Percentiles rank a stretch among this genome's conserved stretches.
These are phyloP conservation scores for Sternotherus odoratus DNA, from an alignment of 2,797 vertebrate species.

Conservation along the genomic window DNA sequence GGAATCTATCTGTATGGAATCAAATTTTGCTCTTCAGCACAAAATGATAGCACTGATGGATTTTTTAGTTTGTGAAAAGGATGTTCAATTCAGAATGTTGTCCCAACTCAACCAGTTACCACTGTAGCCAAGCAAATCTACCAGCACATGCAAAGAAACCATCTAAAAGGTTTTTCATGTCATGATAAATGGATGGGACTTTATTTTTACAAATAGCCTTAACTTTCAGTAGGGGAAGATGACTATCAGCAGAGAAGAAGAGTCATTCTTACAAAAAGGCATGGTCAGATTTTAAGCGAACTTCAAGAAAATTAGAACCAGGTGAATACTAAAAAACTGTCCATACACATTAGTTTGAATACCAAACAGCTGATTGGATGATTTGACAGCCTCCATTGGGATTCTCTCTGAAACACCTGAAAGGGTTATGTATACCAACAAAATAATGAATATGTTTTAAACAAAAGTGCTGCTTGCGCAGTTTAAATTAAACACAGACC, in stretches of 20 bases:
- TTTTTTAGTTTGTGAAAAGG: background rate
- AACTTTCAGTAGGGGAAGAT: background rate
- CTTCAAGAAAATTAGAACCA: background rate
- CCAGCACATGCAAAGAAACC: fast-evolving
- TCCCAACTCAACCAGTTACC: background rate
- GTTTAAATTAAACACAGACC: background rate
- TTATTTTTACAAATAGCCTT: background rate
- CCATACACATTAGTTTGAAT: background rate
- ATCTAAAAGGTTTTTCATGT: background rate
- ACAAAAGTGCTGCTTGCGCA: background rate
- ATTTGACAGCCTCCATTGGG: background rate
- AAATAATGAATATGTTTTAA: background rate
- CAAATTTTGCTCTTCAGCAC: background rate
- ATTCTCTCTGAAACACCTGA: background rate
- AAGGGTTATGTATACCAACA: background rate
- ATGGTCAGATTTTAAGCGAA: background rate
- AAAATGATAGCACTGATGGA: background rate
- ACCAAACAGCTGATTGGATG: background rate
- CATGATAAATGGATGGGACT: background rate
- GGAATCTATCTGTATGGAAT: background rate
- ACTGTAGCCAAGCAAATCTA: background rate
- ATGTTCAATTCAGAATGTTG: background rate
- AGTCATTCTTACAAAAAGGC: background rate
- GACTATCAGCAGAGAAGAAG: background rate
- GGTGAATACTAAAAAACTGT: background rate